These are phyloP conservation scores for Synanthedon tipuliformis DNA, from an alignment of 2,888 invertebrate genomes.

Conservation along the genomic window DNA sequence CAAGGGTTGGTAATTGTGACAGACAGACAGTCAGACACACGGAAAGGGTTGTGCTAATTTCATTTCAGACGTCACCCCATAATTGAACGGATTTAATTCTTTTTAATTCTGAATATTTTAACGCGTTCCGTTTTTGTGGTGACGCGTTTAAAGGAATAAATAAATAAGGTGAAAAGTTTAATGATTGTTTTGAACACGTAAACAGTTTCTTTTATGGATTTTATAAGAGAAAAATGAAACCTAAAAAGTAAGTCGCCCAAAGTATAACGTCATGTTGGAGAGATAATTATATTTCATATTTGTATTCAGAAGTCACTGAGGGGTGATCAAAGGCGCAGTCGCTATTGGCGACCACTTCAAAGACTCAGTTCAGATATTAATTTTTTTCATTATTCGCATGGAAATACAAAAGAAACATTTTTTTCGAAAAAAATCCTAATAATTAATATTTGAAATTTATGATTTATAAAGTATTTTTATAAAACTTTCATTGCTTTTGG, in stretches of 20 bases:
- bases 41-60: conserved; percentile 39
- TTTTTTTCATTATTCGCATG: too few relatives aligned
- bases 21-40: conserved; percentile 25
- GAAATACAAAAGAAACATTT: too few relatives aligned
- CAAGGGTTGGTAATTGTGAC: conserved; percentile 41
- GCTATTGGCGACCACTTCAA: neutral
- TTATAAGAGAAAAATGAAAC: too few relatives aligned
- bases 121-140: too few relatives aligned
- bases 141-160: too few relatives aligned
- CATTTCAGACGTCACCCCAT: conserved; percentile 28
- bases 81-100: conserved; percentile 12
- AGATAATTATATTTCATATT: conserved; percentile 36
- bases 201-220: too few relatives aligned
- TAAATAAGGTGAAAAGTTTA: too few relatives aligned
- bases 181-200: too few relatives aligned
- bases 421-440: too few relatives aligned
- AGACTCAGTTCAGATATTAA: neutral
- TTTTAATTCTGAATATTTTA: neutral
- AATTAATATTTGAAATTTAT: too few relatives aligned
- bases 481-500: too few relatives aligned
- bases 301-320: conserved; percentile 1
- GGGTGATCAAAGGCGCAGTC: neutral
- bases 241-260: neutral
- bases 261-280: conserved; percentile 34
- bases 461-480: too few relatives aligned